Base-by-base conservation (phyloP, 2,797 vertebrate genomes). In the Remorina albescens region DNA sequence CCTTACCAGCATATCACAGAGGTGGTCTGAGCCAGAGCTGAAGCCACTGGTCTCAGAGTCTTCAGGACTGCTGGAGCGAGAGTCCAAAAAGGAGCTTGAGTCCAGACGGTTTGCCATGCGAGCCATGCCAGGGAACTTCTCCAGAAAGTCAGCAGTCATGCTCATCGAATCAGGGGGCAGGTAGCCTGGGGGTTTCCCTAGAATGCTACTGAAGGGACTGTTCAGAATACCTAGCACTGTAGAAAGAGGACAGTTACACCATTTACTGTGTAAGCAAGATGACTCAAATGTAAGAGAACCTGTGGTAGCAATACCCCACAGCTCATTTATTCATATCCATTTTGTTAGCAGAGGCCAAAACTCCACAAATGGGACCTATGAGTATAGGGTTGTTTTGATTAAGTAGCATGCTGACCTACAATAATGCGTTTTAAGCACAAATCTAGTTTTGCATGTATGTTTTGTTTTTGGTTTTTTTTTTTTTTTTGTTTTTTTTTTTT, bases 41-140 rank as follows among this genome's bases (percentile, higher is more conserved):
- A 99, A 98, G 60, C 98, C 97, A 28, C 98, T 99, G 80, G 97
- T 99, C 86, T 99, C 98, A 0, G 98, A 99, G 91, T 99, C 98
- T 0, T 97, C 97, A 13, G 98, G 98, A 79, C 98, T 99, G 93
- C 96, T 98, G 78, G 98, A 99, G 46, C 97, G 97, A 0, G 98
- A 99, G 83, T 98, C 97, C 91, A 99, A 78, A 65, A 98, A 94
- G 55, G 96, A 97, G 41, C 95, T 95, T 0, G 95, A 96, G 61
- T 98, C 96, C 91, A 97, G 87, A 26, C 96, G 95, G 30, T 94
- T 92, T 18, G 86, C 94, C 89, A 97, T 95, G 63, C 96, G 95
- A 0, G 96, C 87, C 2, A 96, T 94, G 0, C 94, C 90, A 8
- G 97, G 94, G 81, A 98, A 97, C 89, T 97, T 98, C 64, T 98